phyloP scores from a whole-genome alignment of 2,888 invertebrate species.

The Zhengitettix transpicula region DNA sequence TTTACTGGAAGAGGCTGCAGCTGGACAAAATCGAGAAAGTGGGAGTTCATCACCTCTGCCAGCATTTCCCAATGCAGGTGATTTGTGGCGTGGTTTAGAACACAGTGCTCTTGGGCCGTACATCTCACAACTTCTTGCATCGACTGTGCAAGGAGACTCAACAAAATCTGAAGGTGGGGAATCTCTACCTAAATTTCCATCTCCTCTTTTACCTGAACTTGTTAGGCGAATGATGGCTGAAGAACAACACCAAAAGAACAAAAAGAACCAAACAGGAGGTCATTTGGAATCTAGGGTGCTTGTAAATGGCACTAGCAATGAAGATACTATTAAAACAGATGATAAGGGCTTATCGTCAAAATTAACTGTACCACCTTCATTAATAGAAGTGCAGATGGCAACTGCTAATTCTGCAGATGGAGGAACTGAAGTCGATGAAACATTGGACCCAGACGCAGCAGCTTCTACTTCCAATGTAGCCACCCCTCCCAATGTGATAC shows the following conservation, averaged over 20 bases:
- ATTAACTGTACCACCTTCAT: background rate
- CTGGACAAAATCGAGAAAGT: conserved; percentile 2
- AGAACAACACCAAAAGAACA: conserved; percentile 20
- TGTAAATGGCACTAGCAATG: conserved; percentile 23
- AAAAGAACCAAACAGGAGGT: background rate
- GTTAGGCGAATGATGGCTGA: conserved; percentile 37
- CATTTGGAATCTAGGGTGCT: background rate
- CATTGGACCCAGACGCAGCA: conserved; percentile 3
- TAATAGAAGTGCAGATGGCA: background rate
- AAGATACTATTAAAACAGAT: conserved; percentile 22
- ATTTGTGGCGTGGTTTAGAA: conserved; percentile 22
- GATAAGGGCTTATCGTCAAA: conserved; percentile 8
- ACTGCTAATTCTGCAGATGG: background rate
- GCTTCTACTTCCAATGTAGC: conserved; percentile 28
- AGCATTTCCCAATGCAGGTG: conserved; percentile 9
- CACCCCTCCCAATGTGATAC: conserved; percentile 45
- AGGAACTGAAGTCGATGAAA: conserved; percentile 4
- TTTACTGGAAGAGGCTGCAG: conserved; percentile 9
- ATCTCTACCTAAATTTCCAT: conserved; percentile 14
- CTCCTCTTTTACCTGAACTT: conserved; percentile 32
- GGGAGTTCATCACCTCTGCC: conserved; percentile 12
- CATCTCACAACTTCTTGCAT: conserved; percentile 32
- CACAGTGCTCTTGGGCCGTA: conserved; percentile 34
- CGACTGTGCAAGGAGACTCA: background rate
- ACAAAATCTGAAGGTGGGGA: conserved; percentile 2